phyloP scores from a whole-genome alignment of 2,113 vertebrate species.

The Phrynosoma blainvillii region DNA sequence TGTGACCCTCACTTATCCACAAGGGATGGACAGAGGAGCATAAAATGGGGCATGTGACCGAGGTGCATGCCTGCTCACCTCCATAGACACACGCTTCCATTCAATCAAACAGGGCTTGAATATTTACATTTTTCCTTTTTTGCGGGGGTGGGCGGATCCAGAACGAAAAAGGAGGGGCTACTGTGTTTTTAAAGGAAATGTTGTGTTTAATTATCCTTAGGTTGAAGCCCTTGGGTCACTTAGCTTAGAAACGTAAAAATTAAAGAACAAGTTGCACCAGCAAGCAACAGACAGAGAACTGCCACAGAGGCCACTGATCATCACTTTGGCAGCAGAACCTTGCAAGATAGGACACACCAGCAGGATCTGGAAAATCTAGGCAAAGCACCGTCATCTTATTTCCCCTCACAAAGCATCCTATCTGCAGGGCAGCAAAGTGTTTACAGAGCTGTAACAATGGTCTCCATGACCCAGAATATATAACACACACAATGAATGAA shows the following conservation, averaged over 20 bases:
- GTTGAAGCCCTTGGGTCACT: constrained; percentile 45
- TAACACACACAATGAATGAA: constrained; percentile 18
- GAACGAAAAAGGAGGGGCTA: no score
- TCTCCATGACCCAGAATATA: constrained; percentile 44
- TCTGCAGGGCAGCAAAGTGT: not conserved
- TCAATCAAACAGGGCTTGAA: no score
- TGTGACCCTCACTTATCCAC: no score
- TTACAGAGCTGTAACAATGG: constrained; percentile 10
- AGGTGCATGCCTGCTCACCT: no score
- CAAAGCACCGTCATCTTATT: not conserved
- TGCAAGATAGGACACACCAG: constrained; percentile 8
- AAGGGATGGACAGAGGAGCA: no score
- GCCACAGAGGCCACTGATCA: constrained; percentile 15
- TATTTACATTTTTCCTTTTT: no score
- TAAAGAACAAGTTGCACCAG: constrained; percentile 43
- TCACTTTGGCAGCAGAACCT: not conserved
- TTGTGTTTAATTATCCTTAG: constrained; percentile 38
- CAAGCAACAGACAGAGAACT: constrained; percentile 17
- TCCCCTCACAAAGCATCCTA: not conserved
- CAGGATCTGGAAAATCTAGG: not conserved
- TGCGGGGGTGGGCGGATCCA: no score
- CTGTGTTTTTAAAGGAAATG: not conserved
- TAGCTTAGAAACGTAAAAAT: constrained; percentile 51
- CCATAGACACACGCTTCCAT: no score
- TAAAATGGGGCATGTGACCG: no score